Evolutionary conservation across 2,888 invertebrate species (phyloP), one percentile per base, ranked within the genome.

Genomic region (Biston stratarius): DNA sequence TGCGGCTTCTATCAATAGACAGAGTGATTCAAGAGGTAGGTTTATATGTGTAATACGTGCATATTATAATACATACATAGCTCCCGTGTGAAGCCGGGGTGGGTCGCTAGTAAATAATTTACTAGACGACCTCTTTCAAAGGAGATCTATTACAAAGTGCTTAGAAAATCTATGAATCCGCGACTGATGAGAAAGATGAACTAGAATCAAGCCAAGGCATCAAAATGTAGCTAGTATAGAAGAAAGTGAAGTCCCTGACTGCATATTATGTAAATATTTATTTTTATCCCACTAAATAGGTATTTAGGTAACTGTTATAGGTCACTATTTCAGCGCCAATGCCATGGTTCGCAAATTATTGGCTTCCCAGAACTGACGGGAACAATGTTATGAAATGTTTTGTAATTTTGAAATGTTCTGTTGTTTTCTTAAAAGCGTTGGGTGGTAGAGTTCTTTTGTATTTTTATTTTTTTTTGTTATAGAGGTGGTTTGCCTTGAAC

Each of bases 321-420:
- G 66, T 57, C 66, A 57, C 57, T 34, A 52, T 61, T 66, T 61
- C 57, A 14, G n/a, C 60, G 15, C 47, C 66, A 66, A 61, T 66
- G 66, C 66, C 66, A 61, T 52, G 66, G 51, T 52, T 48, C 24
- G 53, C 47, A 33, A 59, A 40, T 64, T 52, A 49, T 45, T 47
- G 5, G 45, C 45, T 64, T 64, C 64, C 34, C 24, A 12, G 59
- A 57, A 51, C 15, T 14, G 63, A 8, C 49, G 45, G 38, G 33
- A 55, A 44, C 63, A 63, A 45, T 64, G 70, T 70, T 63, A 44
- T 49, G 45, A 64, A 64, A 64, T 58, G 57, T 64, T 33, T 49
- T 59, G 59, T 59, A 38, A 40, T 44, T n/a, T n/a, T n/a, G n/a
- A n/a, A n/a, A n/a, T n/a, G n/a, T 64, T 33, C 40, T 59, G 59